phyloP scores from a whole-genome alignment of 2,888 invertebrate genomes.

The Scelioninae gen. 1 region DNA sequence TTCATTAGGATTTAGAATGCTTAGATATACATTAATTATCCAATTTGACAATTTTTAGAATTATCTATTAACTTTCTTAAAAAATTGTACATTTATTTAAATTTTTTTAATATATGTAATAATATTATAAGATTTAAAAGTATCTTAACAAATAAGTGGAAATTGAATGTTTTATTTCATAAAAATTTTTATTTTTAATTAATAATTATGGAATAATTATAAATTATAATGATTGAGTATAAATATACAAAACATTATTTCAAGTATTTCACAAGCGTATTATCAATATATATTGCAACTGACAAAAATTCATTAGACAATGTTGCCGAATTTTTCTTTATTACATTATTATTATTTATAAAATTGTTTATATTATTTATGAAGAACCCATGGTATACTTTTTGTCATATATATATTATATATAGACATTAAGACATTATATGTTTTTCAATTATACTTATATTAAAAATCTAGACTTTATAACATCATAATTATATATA shows the following conservation, averaged over 20 bases:
- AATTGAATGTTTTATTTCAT: no score
- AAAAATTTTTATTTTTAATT: no score
- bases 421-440: not conserved
- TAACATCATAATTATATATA: not conserved
- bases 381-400: no score
- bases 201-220: no score
- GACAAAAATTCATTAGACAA: no score
- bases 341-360: not conserved
- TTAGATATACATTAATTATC: slow-evolving; percentile 12
- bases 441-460: no score
- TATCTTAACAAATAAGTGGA: not conserved
- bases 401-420: not conserved
- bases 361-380: no score
- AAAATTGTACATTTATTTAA: not conserved
- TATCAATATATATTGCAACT: no score
- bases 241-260: no score
- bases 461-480: not conserved
- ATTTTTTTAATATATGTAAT: not conserved
- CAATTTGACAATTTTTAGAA: not conserved
- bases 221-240: no score
- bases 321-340: not conserved
- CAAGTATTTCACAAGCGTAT: no score
- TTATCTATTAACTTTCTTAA: not conserved
- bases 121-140: not conserved
- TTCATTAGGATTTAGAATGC: slow-evolving; percentile 30